Conservation (phyloP, 1,140 invertebrate genomes). For the Drosophila saltans region DNA sequence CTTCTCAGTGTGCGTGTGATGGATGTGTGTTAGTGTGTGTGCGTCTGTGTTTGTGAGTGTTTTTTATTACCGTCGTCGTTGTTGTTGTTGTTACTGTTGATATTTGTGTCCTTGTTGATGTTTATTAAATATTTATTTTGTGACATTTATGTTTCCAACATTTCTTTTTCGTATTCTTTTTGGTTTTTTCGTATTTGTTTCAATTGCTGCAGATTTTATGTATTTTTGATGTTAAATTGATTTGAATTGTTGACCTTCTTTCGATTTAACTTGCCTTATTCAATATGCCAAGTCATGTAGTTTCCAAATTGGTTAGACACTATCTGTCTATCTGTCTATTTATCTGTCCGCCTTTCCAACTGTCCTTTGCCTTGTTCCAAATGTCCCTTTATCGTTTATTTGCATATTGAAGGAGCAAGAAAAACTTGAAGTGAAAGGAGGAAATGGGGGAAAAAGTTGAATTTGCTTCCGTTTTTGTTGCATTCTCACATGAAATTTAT, state of each 20-base stretch:
- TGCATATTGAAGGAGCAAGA: constrained; percentile 7
- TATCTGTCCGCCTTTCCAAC: background rate
- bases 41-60: background rate
- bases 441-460: constrained; percentile 2
- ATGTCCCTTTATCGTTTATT: constrained; percentile 18
- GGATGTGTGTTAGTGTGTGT: too few relatives aligned
- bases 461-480: constrained; percentile 17
- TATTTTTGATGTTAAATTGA: constrained; percentile 63
- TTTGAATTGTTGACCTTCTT: constrained; percentile 65
- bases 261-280: constrained; percentile 7
- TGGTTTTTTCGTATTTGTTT: constrained; percentile 14
- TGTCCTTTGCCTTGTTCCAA: constrained; percentile 3
- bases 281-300: constrained; percentile 50
- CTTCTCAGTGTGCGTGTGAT: background rate
- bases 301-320: constrained; percentile 15
- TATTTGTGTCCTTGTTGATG: constrained; percentile 49
- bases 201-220: constrained; percentile 48
- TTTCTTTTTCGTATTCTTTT: constrained; percentile 20
- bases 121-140: constrained; percentile 75
- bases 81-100: constrained; percentile 25
- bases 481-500: constrained; percentile 64
- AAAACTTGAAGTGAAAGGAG: background rate
- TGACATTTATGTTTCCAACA: constrained; percentile 48
- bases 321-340: constrained; percentile 44
- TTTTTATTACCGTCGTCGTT: constrained; percentile 36